phyloP scores from a whole-genome alignment of 2,113 vertebrate species.

The Aptenodytes forsteri region DNA sequence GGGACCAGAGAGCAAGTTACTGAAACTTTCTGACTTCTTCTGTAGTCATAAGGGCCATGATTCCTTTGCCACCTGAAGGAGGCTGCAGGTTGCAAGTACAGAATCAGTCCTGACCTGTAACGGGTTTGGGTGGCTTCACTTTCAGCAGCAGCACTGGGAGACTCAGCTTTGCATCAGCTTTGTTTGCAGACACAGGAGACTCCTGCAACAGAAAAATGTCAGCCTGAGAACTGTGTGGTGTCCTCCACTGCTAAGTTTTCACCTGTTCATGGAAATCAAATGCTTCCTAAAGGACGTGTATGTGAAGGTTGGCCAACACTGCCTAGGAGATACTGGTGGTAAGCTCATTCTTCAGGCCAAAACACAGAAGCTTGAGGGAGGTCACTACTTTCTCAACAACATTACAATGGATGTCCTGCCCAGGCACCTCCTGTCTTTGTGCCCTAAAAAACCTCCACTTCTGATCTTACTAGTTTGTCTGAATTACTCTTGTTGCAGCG shows the following conservation, averaged over 20 bases:
- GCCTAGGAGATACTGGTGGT: background rate
- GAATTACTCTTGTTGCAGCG: background rate
- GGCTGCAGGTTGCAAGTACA: background rate
- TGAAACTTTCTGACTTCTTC: background rate
- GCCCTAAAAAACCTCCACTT: background rate
- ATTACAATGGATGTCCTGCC: background rate
- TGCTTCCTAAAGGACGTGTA: background rate
- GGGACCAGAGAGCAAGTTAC: background rate
- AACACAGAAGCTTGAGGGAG: background rate
- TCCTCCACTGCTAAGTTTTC: background rate
- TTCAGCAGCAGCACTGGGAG: conserved; percentile 72
- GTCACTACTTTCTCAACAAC: background rate
- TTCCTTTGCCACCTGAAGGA: background rate
- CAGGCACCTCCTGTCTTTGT: background rate
- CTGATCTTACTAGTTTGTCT: background rate
- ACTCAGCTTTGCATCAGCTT: conserved; percentile 68
- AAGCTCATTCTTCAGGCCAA: background rate
- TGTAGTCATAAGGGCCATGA: background rate
- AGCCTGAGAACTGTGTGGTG: background rate
- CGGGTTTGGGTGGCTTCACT: conserved; percentile 75
- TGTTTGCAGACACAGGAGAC: background rate
- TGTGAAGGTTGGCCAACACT: background rate
- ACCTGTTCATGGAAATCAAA: background rate
- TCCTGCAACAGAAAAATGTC: conserved; percentile 48
- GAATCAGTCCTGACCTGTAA: conserved; percentile 72